These are phyloP conservation scores for Chloroclysta siterata DNA, from an alignment of 2,888 invertebrate species.

Conservation along the genomic window DNA sequence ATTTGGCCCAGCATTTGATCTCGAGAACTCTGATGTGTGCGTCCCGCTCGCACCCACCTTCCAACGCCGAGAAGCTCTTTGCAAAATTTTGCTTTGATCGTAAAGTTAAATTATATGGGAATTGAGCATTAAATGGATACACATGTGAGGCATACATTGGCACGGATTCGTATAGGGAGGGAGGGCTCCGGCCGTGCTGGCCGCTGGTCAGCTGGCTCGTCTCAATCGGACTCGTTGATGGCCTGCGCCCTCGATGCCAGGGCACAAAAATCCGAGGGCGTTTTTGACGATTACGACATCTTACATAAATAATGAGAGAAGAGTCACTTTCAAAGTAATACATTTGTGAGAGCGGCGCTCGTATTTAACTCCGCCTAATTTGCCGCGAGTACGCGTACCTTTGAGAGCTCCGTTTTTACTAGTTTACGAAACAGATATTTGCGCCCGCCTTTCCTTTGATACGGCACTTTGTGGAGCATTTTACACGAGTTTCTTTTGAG, in stretches of 20 bases:
- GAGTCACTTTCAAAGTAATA: constrained; percentile 80
- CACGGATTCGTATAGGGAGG: constrained; percentile 14
- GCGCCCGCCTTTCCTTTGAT: constrained; percentile 84
- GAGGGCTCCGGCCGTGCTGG: constrained; percentile 30
- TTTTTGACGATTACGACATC: constrained; percentile 77
- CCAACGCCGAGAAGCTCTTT: constrained; percentile 81
- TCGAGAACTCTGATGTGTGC: constrained; percentile 77
- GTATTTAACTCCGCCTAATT: constrained; percentile 85
- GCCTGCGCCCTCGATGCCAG: constrained; percentile 40
- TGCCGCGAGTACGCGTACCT: constrained; percentile 83
- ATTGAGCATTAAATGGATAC: constrained; percentile 85
- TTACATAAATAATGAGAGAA: constrained; percentile 81
- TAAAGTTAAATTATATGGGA: constrained; percentile 86
- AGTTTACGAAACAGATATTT: constrained; percentile 85
- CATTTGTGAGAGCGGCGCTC: constrained; percentile 77
- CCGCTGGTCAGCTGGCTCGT: constrained; percentile 26
- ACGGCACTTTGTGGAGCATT: constrained; percentile 85
- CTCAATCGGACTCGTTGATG: constrained; percentile 41
- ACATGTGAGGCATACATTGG: constrained; percentile 62
- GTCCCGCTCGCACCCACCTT: constrained; percentile 78
- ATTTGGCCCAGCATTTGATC: constrained; percentile 86
- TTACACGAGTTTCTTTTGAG: constrained; percentile 85
- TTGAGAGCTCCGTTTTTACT: constrained; percentile 84
- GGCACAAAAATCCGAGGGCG: constrained; percentile 55
- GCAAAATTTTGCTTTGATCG: constrained; percentile 85